Conservation (phyloP, 35 echinoderm and acorn worm species). For the Strongylocentrotus purpuratus region DNA sequence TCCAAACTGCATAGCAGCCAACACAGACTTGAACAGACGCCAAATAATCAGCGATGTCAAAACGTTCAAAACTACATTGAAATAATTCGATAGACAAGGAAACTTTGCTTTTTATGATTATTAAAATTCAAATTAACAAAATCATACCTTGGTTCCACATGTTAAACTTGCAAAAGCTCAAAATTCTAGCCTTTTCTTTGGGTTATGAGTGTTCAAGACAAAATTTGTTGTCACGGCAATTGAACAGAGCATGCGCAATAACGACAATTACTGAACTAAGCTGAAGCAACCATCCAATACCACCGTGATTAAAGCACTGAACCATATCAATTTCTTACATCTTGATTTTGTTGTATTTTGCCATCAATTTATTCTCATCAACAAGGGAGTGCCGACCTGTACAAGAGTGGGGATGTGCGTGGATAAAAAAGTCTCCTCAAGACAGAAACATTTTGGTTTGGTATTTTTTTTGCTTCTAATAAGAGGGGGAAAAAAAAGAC, state of each 20-base stretch:
- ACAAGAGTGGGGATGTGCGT: too few species aligned
- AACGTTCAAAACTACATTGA: not conserved
- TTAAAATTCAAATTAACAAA: not conserved
- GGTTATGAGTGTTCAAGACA: not conserved
- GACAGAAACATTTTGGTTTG: too few species aligned
- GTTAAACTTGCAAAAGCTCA: not conserved
- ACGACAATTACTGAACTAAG: not conserved
- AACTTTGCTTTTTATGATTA: not conserved
- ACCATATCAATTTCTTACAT: too few species aligned
- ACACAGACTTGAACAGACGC: not conserved
- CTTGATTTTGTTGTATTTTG: too few species aligned
- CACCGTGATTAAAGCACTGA: too few species aligned
- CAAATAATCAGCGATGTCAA: not conserved
- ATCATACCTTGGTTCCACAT: not conserved
- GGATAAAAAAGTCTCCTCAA: too few species aligned
- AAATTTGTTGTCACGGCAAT: conserved; percentile 55
- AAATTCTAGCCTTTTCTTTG: not conserved
- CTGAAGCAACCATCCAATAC: too few species aligned
- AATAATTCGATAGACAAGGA: not conserved
- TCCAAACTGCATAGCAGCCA: not conserved
- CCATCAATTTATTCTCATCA: too few species aligned
- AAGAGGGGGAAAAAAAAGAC: too few species aligned
- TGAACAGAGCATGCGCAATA: conserved; percentile 45
- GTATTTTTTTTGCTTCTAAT: too few species aligned
- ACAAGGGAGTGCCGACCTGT: too few species aligned